Evolutionary conservation across 2,888 invertebrate genomes (phyloP).

Genomic region (Dasysyrphus tricinctus): DNA sequence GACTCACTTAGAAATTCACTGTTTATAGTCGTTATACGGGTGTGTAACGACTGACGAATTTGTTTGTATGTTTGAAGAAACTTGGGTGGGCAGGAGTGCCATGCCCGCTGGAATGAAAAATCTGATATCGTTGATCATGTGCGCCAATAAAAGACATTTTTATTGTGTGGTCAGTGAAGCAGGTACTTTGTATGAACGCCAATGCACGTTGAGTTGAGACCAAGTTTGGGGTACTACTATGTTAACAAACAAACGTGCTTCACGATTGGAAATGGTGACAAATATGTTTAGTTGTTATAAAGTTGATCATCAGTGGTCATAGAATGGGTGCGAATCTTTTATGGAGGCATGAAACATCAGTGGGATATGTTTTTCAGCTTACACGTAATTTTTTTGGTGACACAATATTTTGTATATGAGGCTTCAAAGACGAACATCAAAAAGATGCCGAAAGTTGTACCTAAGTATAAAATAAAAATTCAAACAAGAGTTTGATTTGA

Average conservation of each 20-base stretch:
- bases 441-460: background rate
- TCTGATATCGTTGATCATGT: slow-evolving; percentile 63
- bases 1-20: slow-evolving; percentile 35
- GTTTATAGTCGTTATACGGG: background rate
- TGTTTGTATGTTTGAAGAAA: slow-evolving; percentile 22
- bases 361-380: background rate
- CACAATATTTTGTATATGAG: background rate
- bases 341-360: background rate
- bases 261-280: slow-evolving; percentile 33
- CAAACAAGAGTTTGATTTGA: background rate
- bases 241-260: slow-evolving; percentile 38
- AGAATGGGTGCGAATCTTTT: background rate
- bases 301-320: background rate
- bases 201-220: background rate
- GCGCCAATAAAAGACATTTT: slow-evolving; percentile 40
- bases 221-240: slow-evolving; percentile 43
- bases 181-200: slow-evolving; percentile 61
- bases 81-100: slow-evolving; percentile 64
- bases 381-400: background rate
- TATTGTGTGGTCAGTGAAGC: slow-evolving; percentile 19
- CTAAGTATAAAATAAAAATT: background rate
- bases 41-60: background rate
- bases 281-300: slow-evolving; percentile 2
- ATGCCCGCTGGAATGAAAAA: background rate
- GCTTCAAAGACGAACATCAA: background rate